Conservation (phyloP, 2,113 vertebrate genomes). For the Cheirogaleus medius region DNA sequence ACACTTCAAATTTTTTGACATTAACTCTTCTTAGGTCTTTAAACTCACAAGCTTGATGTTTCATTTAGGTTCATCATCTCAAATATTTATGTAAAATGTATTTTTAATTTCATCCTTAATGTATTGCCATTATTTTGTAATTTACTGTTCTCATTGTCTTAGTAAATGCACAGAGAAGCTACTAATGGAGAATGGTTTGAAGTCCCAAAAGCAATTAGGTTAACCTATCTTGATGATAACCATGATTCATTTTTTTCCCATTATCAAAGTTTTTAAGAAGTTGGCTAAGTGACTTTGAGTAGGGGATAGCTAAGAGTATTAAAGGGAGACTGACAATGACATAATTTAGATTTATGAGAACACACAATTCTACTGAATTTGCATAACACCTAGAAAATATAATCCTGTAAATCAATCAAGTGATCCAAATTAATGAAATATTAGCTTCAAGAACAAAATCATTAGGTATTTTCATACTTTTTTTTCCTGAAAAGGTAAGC, state of each 20-base stretch:
- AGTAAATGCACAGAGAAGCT: conserved; percentile 20
- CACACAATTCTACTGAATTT: neutral
- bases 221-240: neutral
- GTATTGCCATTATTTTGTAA: conserved; percentile 72
- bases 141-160: conserved; percentile 55
- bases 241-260: conserved; percentile 27
- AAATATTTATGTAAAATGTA: conserved; percentile 67
- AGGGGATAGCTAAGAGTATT: neutral
- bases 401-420: conserved; percentile 9
- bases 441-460: neutral
- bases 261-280: conserved; percentile 49
- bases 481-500: neutral
- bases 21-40: conserved; percentile 36
- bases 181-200: conserved; percentile 21
- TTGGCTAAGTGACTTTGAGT: conserved; percentile 15
- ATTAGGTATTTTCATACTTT: neutral
- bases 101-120: conserved; percentile 68
- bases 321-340: neutral
- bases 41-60: conserved; percentile 20
- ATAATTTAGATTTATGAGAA: neutral
- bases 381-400: neutral
- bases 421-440: conserved; percentile 20
- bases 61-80: conserved; percentile 32
- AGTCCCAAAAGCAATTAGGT: conserved; percentile 49
- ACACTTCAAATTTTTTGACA: neutral